phyloP scores from a whole-genome alignment of 2,888 invertebrate species.

The Lydus trimaculatus region DNA sequence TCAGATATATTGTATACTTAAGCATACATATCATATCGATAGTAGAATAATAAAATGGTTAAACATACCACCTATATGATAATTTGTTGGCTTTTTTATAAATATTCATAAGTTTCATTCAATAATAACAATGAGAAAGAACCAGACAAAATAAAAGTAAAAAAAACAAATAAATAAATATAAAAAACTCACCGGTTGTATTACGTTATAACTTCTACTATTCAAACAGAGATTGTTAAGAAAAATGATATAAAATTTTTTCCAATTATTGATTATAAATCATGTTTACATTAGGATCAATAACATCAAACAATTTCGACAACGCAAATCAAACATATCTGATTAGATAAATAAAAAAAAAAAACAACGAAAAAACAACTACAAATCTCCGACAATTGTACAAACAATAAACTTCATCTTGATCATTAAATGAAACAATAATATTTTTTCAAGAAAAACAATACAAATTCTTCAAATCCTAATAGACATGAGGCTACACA shows the following conservation, averaged over 20 bases:
- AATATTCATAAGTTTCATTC: conserved; percentile 2
- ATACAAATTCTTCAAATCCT: too few relatives aligned
- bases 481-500: too few relatives aligned
- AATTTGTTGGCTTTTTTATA: neutral
- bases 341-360: neutral
- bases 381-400: too few relatives aligned
- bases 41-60: neutral
- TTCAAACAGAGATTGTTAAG: neutral
- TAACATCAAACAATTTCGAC: neutral
- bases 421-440: too few relatives aligned
- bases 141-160: neutral
- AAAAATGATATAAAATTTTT: too few relatives aligned
- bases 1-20: too few relatives aligned
- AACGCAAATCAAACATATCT: neutral
- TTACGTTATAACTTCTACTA: neutral
- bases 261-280: too few relatives aligned
- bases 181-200: neutral
- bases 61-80: conserved; percentile 4
- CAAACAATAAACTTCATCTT: too few relatives aligned
- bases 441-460: too few relatives aligned
- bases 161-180: too few relatives aligned
- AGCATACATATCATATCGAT: too few relatives aligned
- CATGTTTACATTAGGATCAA: neutral
- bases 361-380: too few relatives aligned
- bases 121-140: neutral